Percentiles rank a stretch among this genome's conserved stretches.
Evolutionary conservation across 2,797 vertebrate genomes (phyloP).

Genomic region (Menidia menidia): DNA sequence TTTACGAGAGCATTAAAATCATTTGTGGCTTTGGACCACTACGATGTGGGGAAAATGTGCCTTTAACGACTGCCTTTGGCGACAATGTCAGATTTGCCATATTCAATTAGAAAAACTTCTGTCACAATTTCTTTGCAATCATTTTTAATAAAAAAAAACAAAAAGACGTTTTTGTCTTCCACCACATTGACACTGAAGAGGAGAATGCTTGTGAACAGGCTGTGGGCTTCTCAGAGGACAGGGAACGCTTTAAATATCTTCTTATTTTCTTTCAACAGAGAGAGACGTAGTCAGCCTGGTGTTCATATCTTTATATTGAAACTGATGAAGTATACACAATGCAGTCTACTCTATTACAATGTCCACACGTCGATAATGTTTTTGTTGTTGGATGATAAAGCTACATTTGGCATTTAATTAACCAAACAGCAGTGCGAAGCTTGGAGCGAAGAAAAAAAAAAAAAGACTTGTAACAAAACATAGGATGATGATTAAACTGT

Average conservation of each 20-base stretch:
- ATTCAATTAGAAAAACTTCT: no score
- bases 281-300: conserved; percentile 35
- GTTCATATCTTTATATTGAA: conserved; percentile 91
- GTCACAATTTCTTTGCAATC: no score
- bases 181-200: no score
- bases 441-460: conserved; percentile 68
- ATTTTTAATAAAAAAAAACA: no score
- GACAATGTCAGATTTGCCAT: no score
- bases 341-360: conserved; percentile 93
- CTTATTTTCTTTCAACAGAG: neutral
- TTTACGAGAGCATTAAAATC: no score
- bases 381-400: conserved; percentile 82
- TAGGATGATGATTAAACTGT: conserved; percentile 76
- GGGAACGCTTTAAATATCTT: neutral
- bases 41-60: no score
- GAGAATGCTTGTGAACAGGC: no score
- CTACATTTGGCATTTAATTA: conserved; percentile 89
- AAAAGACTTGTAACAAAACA: conserved; percentile 36
- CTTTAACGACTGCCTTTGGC: no score
- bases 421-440: conserved; percentile 87
- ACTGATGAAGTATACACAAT: conserved; percentile 93
- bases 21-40: no score
- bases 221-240: no score
- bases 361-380: conserved; percentile 89
- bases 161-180: no score